Evolutionary conservation across 2,113 vertebrate genomes (phyloP).

Genomic region (Emydocephalus ijimae): DNA sequence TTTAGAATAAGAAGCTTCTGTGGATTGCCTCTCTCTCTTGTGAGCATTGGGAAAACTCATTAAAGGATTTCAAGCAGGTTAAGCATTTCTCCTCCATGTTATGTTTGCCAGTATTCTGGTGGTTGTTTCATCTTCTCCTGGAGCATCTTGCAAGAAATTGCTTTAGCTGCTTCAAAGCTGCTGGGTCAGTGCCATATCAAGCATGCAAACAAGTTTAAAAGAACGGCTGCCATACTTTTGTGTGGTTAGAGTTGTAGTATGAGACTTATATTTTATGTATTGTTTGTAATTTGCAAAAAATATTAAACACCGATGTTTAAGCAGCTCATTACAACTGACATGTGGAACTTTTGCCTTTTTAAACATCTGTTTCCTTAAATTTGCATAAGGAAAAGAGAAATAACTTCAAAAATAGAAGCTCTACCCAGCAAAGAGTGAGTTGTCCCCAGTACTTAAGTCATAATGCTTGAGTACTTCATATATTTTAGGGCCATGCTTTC

Average conservation of each 20-base stretch:
- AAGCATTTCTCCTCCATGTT: neutral
- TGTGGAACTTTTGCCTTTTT: neutral
- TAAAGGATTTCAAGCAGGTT: constrained; percentile 15
- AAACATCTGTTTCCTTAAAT: neutral
- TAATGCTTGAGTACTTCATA: neutral
- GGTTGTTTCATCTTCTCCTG: constrained; percentile 12
- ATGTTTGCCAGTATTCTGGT: neutral
- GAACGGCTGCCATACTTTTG: neutral
- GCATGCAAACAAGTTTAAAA: neutral
- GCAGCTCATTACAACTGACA: neutral
- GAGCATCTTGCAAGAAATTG: constrained; percentile 6
- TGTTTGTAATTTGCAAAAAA: neutral
- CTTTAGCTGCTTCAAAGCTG: neutral
- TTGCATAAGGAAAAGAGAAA: neutral
- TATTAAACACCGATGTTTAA: neutral
- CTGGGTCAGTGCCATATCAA: neutral
- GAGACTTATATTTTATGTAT: constrained; percentile 12
- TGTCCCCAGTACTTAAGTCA: neutral
- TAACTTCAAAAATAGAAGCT: neutral
- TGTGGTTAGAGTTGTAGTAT: neutral
- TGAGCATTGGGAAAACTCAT: constrained; percentile 13
- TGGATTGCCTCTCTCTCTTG: constrained; percentile 7
- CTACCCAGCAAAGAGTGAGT: neutral
- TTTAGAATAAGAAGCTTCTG: constrained; percentile 24
- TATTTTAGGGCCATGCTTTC: neutral